Evolutionary conservation across 2,797 vertebrate species (phyloP).

Genomic region (Enteromius viviparus): DNA sequence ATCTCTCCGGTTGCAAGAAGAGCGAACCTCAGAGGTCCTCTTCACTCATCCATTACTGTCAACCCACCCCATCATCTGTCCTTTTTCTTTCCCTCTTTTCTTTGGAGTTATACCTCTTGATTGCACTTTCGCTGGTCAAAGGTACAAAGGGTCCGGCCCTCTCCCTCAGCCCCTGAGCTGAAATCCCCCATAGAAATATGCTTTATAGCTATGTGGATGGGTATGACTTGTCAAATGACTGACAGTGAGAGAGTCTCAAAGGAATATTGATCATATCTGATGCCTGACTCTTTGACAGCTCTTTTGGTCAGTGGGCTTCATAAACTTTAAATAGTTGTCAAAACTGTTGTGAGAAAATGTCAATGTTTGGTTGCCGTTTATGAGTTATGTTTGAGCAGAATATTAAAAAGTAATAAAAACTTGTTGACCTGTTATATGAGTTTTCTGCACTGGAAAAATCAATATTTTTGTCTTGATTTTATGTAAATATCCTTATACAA

Average conservation of each 20-base stretch:
- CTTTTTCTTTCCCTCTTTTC: conserved; percentile 38
- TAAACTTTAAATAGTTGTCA: conserved; percentile 31
- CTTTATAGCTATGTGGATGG: conserved; percentile 18
- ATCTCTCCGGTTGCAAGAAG: conserved; percentile 57
- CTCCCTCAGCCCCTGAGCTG: conserved; percentile 26
- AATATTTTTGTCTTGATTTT: neutral
- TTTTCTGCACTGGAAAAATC: neutral
- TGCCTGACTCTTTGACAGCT: conserved; percentile 27
- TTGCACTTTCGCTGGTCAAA: conserved; percentile 62
- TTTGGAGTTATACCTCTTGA: conserved; percentile 44
- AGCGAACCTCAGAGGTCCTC: conserved; percentile 62
- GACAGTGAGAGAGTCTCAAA: conserved; percentile 16
- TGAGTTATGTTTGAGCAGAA: conserved; percentile 1
- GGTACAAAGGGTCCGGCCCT: conserved; percentile 58
- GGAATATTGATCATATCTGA: conserved; percentile 42
- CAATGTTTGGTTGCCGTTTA: conserved; percentile 16
- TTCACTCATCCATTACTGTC: conserved; percentile 65
- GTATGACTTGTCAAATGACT: conserved; percentile 38
- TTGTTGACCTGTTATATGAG: neutral
- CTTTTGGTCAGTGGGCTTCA: conserved; percentile 26
- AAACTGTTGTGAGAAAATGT: neutral
- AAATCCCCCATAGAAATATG: conserved; percentile 23
- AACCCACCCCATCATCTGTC: conserved; percentile 46
- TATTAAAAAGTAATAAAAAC: conserved; percentile 20
- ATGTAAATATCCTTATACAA: neutral